These are phyloP conservation scores for Sebastes iracundus DNA, from an alignment of 2,797 vertebrate genomes.

Conservation along the genomic window DNA sequence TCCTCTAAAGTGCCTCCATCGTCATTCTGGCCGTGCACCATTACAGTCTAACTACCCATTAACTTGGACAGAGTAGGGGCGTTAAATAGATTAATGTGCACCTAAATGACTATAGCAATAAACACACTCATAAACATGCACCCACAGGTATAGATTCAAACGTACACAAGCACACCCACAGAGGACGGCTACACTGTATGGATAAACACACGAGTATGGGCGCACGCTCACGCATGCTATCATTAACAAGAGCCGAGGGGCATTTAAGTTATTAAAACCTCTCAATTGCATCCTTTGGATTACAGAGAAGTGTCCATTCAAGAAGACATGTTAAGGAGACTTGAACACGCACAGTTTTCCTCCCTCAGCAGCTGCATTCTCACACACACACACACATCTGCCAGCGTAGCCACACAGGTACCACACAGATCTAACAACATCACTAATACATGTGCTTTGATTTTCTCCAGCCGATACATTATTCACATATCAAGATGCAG, in stretches of 20 bases:
- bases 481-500: constrained; percentile 48
- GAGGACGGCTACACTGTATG: constrained; percentile 12
- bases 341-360: neutral
- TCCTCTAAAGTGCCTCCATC: constrained; percentile 66
- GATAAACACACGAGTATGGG: constrained; percentile 18
- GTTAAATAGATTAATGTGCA: constrained; percentile 73
- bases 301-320: constrained; percentile 29
- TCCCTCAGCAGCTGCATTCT: neutral
- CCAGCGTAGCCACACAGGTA: neutral
- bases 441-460: constrained; percentile 31
- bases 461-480: constrained; percentile 23
- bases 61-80: constrained; percentile 61
- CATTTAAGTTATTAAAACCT: constrained; percentile 64
- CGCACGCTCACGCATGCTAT: neutral
- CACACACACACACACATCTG: constrained; percentile 15
- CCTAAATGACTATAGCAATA: constrained; percentile 68
- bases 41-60: constrained; percentile 76
- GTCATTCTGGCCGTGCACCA: constrained; percentile 70
- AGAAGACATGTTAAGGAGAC: constrained; percentile 26
- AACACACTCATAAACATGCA: constrained; percentile 73
- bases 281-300: constrained; percentile 52
- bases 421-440: constrained; percentile 7
- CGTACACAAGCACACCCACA: constrained; percentile 18
- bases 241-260: constrained; percentile 53
- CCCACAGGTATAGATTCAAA: constrained; percentile 63